phyloP scores from a whole-genome alignment of 2,113 vertebrate species.

The Amblyornis subalaris region DNA sequence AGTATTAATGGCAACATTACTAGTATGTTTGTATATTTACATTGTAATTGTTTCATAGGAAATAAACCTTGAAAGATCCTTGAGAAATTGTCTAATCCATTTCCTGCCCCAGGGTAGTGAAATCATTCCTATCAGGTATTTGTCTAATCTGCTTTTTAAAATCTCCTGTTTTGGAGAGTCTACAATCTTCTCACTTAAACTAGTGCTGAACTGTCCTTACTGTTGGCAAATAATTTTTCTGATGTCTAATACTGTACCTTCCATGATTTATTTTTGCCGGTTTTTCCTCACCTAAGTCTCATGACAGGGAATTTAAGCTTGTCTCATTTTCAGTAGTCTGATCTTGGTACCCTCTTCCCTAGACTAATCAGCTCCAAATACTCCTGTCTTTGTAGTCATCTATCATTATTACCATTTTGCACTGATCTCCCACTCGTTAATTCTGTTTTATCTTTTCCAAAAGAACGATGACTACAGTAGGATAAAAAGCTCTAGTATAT shows the following conservation, averaged over 20 bases:
- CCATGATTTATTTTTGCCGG: not conserved
- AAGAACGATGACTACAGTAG: not conserved
- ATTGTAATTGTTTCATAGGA: not conserved
- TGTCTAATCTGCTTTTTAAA: not conserved
- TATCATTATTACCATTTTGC: not conserved
- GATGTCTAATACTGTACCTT: not conserved
- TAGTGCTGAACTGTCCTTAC: not conserved
- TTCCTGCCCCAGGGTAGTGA: not conserved
- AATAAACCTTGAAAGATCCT: not conserved
- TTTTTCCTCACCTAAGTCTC: not conserved
- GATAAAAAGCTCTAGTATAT: not conserved
- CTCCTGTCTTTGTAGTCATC: not conserved
- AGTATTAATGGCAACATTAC: not conserved
- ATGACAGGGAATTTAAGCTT: not conserved
- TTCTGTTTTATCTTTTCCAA: slow-evolving; percentile 19
- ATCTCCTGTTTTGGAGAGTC: not conserved
- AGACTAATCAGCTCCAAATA: not conserved
- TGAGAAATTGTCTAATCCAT: not conserved
- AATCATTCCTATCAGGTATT: not conserved
- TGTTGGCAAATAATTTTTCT: not conserved
- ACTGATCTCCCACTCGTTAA: not conserved
- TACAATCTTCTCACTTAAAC: not conserved
- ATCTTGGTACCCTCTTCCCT: not conserved
- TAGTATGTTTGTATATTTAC: not conserved
- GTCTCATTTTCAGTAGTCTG: not conserved